Evolutionary conservation across 2,797 vertebrate species (phyloP), one percentile per base, ranked within the genome.

Genomic region (Rhyacichthys aspro): DNA sequence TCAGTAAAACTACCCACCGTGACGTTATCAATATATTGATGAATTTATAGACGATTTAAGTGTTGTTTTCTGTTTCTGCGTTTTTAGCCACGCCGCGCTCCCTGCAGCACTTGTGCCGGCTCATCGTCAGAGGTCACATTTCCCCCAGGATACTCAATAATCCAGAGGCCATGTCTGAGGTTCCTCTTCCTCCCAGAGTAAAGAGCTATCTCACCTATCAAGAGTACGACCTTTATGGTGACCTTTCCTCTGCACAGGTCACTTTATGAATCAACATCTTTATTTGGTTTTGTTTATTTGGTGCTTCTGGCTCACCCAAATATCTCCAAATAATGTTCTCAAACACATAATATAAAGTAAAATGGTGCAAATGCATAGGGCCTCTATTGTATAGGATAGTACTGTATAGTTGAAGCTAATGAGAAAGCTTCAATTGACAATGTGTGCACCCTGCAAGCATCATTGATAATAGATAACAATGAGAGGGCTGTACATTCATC

Each of bases 81-180:
- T 52, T 19, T 62, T 16, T 62, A 98, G 95, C 88, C 65, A 93
- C 92, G 45, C 95, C 95, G 12, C 88, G 92, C 17, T 76, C 93
- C 2, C 69, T 96, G 83, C 94, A 94, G 76, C 95, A 96, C 78
- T 85, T 94, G 67, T 95, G 93, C 77, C 90, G 93, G n/a, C 80
- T 96, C 70, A 90, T 92, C 55, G 92, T 97, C 81, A 91, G 94
- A 68, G 88, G 85, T 81, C 74, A 72, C 38, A 71, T 96, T 88
- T 92, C 89, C 36, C 78, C 89, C 36, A 89, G 72, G 67, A 87
- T 37, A 39, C 86, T 95, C 55, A 91, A 91, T 62, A 81, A 90
- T 71, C 88, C 88, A 1, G 67, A 79, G 33, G 84, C 81, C 23
- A 63, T 94, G 87, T 72, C 89, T 37, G 88, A 75, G 9, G 84